phyloP scores from a whole-genome alignment of 1,140 invertebrate genomes.

The Saccostrea cuccullata region DNA sequence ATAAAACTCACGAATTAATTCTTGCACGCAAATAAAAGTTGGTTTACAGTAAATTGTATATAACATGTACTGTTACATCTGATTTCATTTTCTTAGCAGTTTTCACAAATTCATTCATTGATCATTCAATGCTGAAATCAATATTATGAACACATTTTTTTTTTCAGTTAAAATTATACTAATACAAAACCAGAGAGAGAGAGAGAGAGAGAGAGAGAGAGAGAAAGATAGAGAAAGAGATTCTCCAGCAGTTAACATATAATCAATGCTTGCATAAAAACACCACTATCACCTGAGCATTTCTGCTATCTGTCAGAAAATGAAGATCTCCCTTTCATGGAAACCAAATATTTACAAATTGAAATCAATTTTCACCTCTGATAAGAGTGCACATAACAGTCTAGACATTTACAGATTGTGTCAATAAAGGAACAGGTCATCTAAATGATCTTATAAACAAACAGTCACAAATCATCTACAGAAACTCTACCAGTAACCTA shows the following conservation, averaged over 20 bases:
- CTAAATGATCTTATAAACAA: not conserved
- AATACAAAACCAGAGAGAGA: not conserved
- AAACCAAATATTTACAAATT: slow-evolving; percentile 8
- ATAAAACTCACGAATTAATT: not conserved
- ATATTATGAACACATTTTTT: no score
- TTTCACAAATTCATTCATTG: not conserved
- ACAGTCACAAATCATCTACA: not conserved
- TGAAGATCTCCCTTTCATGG: not conserved
- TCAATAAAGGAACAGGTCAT: not conserved
- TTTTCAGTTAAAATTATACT: no score
- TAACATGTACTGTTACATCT: not conserved
- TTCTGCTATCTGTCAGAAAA: not conserved
- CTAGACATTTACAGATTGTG: not conserved
- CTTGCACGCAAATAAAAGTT: no score
- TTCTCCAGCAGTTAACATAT: no score
- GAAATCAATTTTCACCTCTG: slow-evolving; percentile 11
- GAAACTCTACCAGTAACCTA: not conserved
- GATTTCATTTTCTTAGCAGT: no score
- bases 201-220: not conserved
- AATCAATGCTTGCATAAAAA: not conserved
- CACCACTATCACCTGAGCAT: not conserved
- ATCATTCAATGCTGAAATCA: not conserved
- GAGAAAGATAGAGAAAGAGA: not conserved
- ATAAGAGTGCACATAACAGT: not conserved
- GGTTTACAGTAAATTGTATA: not conserved